phyloP scores from a whole-genome alignment of 2,797 vertebrate genomes.

The Poecilia wingei region DNA sequence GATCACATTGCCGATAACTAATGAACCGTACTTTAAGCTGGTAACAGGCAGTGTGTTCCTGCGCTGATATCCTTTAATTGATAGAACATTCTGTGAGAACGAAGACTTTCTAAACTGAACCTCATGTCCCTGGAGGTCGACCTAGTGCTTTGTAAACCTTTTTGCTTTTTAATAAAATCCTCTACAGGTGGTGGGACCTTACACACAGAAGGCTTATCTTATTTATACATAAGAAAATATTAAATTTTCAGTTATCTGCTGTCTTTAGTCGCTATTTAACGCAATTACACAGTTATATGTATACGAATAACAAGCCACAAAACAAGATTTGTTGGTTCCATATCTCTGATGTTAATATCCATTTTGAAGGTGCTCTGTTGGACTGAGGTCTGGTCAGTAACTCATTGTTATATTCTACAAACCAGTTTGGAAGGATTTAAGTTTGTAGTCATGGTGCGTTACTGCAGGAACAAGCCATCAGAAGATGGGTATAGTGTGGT shows the following conservation, averaged over 20 bases:
- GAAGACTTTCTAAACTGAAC: no score
- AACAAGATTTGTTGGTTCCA: slow-evolving; percentile 58
- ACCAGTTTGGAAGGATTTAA: neutral
- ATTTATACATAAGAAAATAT: no score
- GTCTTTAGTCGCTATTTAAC: neutral
- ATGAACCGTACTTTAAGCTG: no score
- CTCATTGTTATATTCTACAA: neutral
- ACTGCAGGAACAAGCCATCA: slow-evolving; percentile 60
- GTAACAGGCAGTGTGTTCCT: no score
- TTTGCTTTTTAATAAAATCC: no score
- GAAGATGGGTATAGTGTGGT: slow-evolving; percentile 42
- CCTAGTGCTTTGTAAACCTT: no score
- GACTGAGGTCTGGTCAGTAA: neutral
- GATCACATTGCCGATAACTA: no score
- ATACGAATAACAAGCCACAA: neutral
- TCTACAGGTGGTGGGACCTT: no score
- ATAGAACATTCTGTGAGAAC: no score
- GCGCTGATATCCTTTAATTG: no score
- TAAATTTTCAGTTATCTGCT: neutral
- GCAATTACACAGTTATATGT: neutral
- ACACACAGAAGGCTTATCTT: no score
- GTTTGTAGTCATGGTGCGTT: neutral
- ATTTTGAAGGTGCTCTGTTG: slow-evolving; percentile 19
- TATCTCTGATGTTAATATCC: slow-evolving; percentile 54
- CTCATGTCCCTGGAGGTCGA: no score